Conservation (phyloP, 2,888 invertebrate species). For the Cephus runcator region DNA sequence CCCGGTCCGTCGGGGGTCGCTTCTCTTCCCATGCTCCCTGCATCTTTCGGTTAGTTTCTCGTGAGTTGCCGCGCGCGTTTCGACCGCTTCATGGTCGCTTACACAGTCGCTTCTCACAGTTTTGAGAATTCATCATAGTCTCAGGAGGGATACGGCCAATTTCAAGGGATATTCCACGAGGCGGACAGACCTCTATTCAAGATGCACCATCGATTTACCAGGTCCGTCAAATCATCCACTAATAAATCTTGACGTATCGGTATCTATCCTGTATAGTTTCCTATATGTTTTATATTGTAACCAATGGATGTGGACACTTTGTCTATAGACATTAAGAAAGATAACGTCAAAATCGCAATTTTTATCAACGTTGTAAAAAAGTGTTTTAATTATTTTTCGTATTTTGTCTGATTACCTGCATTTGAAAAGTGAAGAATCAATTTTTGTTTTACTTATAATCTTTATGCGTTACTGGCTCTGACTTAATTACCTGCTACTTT, state of each 20-base stretch:
- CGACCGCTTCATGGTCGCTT: conserved; percentile 20
- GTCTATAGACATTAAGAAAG: neutral
- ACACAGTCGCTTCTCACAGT: neutral
- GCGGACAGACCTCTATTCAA: conserved; percentile 20
- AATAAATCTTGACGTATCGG: neutral
- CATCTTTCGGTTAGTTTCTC: conserved; percentile 56
- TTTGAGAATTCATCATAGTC: neutral
- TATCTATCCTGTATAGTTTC: neutral
- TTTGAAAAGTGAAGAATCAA: neutral
- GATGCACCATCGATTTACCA: conserved; percentile 46
- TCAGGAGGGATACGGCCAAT: neutral
- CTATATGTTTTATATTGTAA: neutral
- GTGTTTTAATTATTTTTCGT: neutral
- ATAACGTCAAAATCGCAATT: neutral
- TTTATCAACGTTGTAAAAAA: neutral
- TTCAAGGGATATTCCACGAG: conserved; percentile 1
- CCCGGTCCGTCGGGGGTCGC: conserved; percentile 52
- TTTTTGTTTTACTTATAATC: neutral
- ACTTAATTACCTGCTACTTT: neutral
- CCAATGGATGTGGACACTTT: neutral
- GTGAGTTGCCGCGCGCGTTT: conserved; percentile 49
- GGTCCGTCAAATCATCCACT: conserved; percentile 34
- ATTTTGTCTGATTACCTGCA: neutral
- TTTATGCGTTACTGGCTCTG: neutral
- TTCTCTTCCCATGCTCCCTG: conserved; percentile 45